Evolutionary conservation across 2,888 invertebrate genomes (phyloP), one percentile per base, ranked within the genome.

Genomic region (Phengaris alcon): DNA sequence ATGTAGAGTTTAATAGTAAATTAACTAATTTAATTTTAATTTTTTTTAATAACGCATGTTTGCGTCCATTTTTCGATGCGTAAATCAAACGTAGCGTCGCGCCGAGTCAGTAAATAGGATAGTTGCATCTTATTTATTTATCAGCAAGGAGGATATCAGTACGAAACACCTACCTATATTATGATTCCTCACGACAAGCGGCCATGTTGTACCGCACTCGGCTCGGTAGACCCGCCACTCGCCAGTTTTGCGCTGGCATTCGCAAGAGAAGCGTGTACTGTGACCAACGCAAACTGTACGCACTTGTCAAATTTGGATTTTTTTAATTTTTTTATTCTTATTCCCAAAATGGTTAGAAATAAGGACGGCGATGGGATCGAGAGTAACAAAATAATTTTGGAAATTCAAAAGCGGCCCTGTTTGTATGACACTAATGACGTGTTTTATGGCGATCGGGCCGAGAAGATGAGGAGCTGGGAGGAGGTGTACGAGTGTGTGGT

Each of bases 241-340:
- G 91, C 87, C 92, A 91, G 92, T 93, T 88, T 89, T 83, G 86
- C 91, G 90, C 92, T 90, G 89, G 83, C 90, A 82, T 83, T 86
- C 87, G 84, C 54, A 51, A 35, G 72, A 52, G 83, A 87, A 89
- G 88, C 84, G 82, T 82, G 84, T 79, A 86, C 86, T 85, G 82
- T 84, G 80, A 82, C 77, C 80, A 82, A 55, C 85, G 68, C 15
- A 51, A 68, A 76, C 77, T 79, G 77, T 77, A 77, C 79, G 83
- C 82, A 81, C 80, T 78, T 78, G 79, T 22, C 82, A 78, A 75
- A 75, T 69, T 77, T 76, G 77, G 77, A 77, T 77, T 78, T 77
- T 44, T 64, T 64, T 64, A 12, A 35, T 64, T 64, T 64, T 64
- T 12, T 64, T 64, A 59, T 59, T 35, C 6, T 35, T 35, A 6